Conservation (phyloP, 2,797 vertebrate genomes). For the Hypotaenidia philippensis region DNA sequence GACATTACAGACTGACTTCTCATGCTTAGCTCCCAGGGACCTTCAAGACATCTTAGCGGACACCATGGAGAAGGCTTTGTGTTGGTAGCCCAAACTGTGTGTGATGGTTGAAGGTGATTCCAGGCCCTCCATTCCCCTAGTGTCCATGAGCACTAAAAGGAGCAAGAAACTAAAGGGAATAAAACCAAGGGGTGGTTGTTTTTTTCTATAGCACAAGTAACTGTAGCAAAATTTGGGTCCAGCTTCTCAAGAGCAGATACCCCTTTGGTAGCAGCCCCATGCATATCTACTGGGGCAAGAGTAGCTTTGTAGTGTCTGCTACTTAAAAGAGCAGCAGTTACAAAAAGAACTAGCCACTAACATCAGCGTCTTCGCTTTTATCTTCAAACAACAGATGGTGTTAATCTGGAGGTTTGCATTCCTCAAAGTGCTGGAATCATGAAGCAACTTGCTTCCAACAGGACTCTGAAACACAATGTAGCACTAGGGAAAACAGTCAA, state of each 20-base stretch:
- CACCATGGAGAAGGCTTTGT: background rate
- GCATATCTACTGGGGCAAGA: background rate
- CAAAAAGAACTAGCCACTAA: conserved; percentile 28
- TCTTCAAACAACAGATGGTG: conserved; percentile 69
- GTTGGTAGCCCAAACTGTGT: background rate
- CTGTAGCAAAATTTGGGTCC: background rate
- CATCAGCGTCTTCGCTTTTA: conserved; percentile 48
- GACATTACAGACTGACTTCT: background rate
- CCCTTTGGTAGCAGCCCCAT: background rate
- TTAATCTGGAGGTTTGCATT: conserved; percentile 62
- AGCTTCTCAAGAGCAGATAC: background rate
- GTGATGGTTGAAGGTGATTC: background rate
- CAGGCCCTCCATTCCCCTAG: background rate
- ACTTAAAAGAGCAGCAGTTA: conserved; percentile 31
- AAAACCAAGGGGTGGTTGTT: background rate
- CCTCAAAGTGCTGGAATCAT: conserved; percentile 48
- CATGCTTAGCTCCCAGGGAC: background rate
- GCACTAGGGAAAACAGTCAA: background rate
- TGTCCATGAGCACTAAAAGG: background rate
- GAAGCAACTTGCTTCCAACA: conserved; percentile 31
- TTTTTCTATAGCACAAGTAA: background rate
- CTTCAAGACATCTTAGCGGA: background rate
- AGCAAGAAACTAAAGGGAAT: background rate
- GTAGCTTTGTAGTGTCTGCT: background rate
- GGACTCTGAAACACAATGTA: background rate